These are phyloP conservation scores for Ceratothoa steindachneri DNA, from an alignment of 2,888 invertebrate genomes.

Conservation along the genomic window DNA sequence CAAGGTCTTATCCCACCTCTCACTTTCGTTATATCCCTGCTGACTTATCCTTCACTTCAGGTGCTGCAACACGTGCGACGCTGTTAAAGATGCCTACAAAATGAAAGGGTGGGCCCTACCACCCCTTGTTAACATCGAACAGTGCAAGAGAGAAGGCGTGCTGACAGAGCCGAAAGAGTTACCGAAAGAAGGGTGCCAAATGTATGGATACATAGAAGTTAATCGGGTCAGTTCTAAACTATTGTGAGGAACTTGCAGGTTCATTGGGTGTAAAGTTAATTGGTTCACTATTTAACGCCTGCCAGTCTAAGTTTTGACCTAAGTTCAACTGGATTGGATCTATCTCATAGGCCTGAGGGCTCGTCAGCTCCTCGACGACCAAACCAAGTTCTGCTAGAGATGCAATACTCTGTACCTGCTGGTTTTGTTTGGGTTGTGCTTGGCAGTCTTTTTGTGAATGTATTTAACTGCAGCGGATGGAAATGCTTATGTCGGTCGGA, in stretches of 20 bases:
- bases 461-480: too few species aligned
- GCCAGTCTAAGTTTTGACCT: too few species aligned
- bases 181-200: constrained; percentile 86
- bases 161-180: constrained; percentile 69
- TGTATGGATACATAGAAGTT: constrained; percentile 90
- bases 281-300: too few species aligned
- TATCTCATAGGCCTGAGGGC: too few species aligned
- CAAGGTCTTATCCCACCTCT: background rate
- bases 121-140: constrained; percentile 73
- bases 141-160: constrained; percentile 73
- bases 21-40: background rate
- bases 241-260: background rate
- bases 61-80: constrained; percentile 95
- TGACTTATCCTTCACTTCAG: constrained; percentile 55
- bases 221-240: constrained; percentile 73
- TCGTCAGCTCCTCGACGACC: too few species aligned
- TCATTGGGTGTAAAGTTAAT: too few species aligned
- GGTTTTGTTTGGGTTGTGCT: too few species aligned
- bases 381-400: too few species aligned
- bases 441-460: too few species aligned
- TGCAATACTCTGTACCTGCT: too few species aligned
- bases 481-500: too few species aligned
- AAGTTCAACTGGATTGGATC: too few species aligned
- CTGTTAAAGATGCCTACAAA: constrained; percentile 88
- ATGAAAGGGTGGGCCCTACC: constrained; percentile 79